Conservation (phyloP, 2,888 invertebrate species). For the Bombylius discolor region DNA sequence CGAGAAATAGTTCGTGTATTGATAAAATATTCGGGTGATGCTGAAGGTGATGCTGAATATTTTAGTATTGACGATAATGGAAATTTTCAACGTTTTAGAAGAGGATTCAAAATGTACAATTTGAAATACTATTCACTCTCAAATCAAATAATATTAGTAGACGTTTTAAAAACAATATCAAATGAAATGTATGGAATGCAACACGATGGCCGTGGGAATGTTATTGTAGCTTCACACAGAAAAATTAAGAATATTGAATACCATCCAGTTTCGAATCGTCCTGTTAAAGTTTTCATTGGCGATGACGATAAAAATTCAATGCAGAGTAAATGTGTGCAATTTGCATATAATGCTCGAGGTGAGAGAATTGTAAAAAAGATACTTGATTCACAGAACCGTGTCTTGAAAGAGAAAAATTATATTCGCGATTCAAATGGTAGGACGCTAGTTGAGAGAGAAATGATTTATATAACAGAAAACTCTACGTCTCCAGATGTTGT, state of each 20-base stretch:
- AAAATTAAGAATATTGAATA: slow-evolving; percentile 14
- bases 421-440: slow-evolving; percentile 6
- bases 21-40: too few species aligned
- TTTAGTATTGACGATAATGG: too few species aligned
- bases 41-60: too few species aligned
- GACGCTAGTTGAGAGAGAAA: slow-evolving; percentile 6
- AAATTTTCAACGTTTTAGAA: too few species aligned
- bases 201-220: slow-evolving; percentile 15
- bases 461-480: background rate
- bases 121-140: too few species aligned
- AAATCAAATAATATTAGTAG: too few species aligned
- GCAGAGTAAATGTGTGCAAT: background rate
- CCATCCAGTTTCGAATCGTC: slow-evolving; percentile 12
- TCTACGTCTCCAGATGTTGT: background rate
- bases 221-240: slow-evolving; percentile 14
- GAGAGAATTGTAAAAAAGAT: slow-evolving; percentile 6
- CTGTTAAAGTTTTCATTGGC: background rate
- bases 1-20: too few species aligned
- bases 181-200: too few species aligned
- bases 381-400: background rate
- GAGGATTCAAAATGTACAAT: too few species aligned
- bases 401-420: slow-evolving; percentile 4
- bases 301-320: slow-evolving; percentile 4
- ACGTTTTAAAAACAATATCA: too few species aligned
- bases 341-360: slow-evolving; percentile 1